These are phyloP conservation scores for Planiliza haematocheilus DNA, from an alignment of 2,113 vertebrate genomes.

Conservation along the genomic window DNA sequence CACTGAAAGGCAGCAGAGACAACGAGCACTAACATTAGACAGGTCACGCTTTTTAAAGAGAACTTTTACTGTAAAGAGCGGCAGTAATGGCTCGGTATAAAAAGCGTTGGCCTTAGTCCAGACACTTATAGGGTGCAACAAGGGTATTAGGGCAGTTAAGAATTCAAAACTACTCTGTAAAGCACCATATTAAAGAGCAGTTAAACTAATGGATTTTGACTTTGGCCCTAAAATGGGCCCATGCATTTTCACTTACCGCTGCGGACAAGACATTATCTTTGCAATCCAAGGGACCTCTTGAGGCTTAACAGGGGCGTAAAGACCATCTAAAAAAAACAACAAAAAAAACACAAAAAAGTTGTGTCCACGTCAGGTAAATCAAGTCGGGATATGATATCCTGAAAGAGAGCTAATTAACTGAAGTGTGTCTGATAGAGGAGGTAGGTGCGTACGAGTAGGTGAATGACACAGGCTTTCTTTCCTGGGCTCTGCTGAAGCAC, in stretches of 20 bases:
- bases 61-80: conserved; percentile 26
- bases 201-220: conserved; percentile 63
- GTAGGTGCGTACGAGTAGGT: conserved; percentile 51
- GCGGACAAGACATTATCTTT: conserved; percentile 50
- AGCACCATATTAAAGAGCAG: conserved; percentile 53
- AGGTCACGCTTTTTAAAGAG: conserved; percentile 18
- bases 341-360: conserved; percentile 43
- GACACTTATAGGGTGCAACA: conserved; percentile 41
- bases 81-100: conserved; percentile 24
- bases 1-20: conserved; percentile 17
- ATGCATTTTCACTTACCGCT: conserved; percentile 67
- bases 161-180: conserved; percentile 55
- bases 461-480: conserved; percentile 66
- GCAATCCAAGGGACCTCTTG: conserved; percentile 46
- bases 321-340: no score
- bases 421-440: conserved; percentile 47
- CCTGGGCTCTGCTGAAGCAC: conserved; percentile 31
- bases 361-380: conserved; percentile 37
- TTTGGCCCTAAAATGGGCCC: conserved; percentile 37
- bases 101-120: conserved; percentile 56
- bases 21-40: conserved; percentile 10
- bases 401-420: conserved; percentile 22
- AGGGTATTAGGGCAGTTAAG: conserved; percentile 49
- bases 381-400: conserved; percentile 40
- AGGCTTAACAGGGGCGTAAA: not conserved